These are phyloP conservation scores for Phyllotis vaccarum DNA, from an alignment of 2,797 vertebrate genomes.

Conservation along the genomic window DNA sequence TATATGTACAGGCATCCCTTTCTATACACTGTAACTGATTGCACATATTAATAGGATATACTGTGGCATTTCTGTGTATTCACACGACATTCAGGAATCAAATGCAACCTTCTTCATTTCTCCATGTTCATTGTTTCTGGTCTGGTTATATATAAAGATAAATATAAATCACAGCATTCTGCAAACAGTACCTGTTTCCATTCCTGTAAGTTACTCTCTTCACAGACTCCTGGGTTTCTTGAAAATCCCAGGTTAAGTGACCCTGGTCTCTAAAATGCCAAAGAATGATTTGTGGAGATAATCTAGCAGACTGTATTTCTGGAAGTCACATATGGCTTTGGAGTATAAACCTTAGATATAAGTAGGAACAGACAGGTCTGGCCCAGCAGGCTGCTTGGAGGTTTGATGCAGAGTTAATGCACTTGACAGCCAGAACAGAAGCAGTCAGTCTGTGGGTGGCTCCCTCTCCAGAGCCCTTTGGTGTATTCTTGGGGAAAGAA, in stretches of 20 bases:
- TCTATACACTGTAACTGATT: background rate
- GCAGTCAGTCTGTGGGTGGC: background rate
- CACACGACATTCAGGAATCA: background rate
- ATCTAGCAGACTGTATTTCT: background rate
- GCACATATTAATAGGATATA: background rate
- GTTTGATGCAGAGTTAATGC: background rate
- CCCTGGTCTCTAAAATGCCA: background rate
- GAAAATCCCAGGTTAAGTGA: background rate
- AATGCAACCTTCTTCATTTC: background rate
- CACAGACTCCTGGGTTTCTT: background rate
- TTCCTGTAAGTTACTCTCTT: background rate
- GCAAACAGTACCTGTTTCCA: background rate
- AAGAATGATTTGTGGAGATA: background rate
- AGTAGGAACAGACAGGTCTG: background rate
- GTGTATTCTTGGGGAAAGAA: background rate
- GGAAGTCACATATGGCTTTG: background rate
- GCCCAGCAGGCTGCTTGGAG: background rate
- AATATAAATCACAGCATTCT: background rate
- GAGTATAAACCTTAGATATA: background rate
- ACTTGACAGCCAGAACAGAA: background rate
- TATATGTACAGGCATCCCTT: background rate
- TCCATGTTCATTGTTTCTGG: background rate
- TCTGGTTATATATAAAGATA: background rate
- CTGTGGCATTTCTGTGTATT: background rate
- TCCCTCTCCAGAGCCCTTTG: background rate